Base-by-base conservation (phyloP, 2,113 vertebrate genomes). In the Rhabdornis inornatus region DNA sequence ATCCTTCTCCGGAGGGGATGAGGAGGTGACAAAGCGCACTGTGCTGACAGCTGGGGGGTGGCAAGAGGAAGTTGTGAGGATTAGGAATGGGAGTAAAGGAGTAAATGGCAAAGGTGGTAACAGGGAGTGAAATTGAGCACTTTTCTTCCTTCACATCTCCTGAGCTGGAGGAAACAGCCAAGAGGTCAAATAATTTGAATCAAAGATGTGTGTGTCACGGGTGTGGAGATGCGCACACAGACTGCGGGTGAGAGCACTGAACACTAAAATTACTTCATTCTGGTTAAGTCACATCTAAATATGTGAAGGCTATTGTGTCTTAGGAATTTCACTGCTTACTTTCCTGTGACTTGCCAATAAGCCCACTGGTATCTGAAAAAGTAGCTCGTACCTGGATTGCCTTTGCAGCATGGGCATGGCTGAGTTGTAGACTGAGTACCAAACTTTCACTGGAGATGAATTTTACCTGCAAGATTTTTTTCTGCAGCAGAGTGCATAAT, bases 11-110 rank as follows among this genome's bases (percentile, higher is more conserved):
- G 20, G 61, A 85, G 77, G 66, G 81, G 24, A 81, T 94, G 93
- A 75, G 81, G 74, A 96, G 90, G 90, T 91, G 95, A 92, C 65
- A 96, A 94, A 96, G 64, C 69, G 94, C 94, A 89, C 69, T 84
- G 77, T 89, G 92, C 69, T 91, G 81, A 89, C 87, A 84, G 91
- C 77, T 87, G 45, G 89, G 89, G 87, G 89, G 72, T 92, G 80
- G 64, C 55, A 81, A 81, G 83, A 94, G 89, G 84, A 94, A 92
- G 61, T 90, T 93, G 70, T 64, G 65, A 92, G 70, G 44, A 90
- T 75, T 82, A 72, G 31, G 53, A 53, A 52, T 72, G 65, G 70
- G 80, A 91, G 49, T 57, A 87, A 89, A 55, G 42, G 35, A 89
- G 13, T 75, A 68, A 89, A 65, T 76, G 40, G 44, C 53, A 87